A percentile compares a stretch with the other conserved stretches of the same genome.
Conservation (phyloP, 1,140 invertebrate species). For the Drosophila simulans region DNA sequence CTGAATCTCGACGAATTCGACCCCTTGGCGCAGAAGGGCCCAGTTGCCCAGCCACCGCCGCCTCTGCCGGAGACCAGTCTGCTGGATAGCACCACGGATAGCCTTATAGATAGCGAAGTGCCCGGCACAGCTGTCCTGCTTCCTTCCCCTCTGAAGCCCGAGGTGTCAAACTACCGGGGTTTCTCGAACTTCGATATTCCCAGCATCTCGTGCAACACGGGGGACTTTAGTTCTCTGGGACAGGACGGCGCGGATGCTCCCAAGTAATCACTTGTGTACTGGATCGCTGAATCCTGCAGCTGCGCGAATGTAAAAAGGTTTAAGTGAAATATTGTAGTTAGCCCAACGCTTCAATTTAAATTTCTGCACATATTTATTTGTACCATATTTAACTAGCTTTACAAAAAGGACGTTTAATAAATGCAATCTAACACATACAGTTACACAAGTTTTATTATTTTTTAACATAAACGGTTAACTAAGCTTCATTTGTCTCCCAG, state of each 20-base stretch:
- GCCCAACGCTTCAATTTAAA: constrained; percentile 22
- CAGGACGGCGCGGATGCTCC: constrained; percentile 21
- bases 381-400: constrained; percentile 40
- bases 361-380: constrained; percentile 63
- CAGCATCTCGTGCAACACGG: constrained; percentile 90
- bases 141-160: constrained; percentile 88
- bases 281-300: constrained; percentile 8
- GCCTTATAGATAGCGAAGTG: constrained; percentile 85
- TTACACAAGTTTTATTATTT: neutral
- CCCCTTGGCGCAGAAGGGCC: constrained; percentile 63
- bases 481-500: neutral
- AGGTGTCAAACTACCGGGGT: constrained; percentile 87
- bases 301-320: constrained; percentile 56
- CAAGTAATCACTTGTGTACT: constrained; percentile 11
- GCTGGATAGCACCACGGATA: constrained; percentile 63
- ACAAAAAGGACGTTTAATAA: constrained; percentile 43
- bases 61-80: constrained; percentile 27
- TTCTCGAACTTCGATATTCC: constrained; percentile 89
- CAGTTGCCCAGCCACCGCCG: neutral
- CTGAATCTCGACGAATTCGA: constrained; percentile 84
- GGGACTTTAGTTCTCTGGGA: constrained; percentile 85
- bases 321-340: constrained; percentile 39
- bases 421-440: constrained; percentile 17
- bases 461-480: too few relatives aligned
- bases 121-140: constrained; percentile 86